A percentile compares a stretch with the other conserved stretches of the same genome.
Evolutionary conservation across 2,797 vertebrate genomes (phyloP).

Genomic region (Coranthus polyacanthus): DNA sequence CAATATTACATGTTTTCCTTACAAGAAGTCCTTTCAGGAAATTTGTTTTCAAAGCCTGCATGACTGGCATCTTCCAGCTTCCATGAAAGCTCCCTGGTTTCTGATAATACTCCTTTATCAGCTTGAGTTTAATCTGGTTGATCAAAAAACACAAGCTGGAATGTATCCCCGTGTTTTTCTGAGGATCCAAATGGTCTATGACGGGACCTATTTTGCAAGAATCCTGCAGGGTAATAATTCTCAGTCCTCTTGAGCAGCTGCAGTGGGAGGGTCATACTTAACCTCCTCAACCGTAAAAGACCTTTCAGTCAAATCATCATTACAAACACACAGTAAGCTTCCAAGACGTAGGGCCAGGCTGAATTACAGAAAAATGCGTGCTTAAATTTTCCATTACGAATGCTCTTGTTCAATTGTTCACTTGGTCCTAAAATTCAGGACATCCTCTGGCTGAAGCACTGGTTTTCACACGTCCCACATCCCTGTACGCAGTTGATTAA

Average conservation of each 20-base stretch:
- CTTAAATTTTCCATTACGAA: not conserved
- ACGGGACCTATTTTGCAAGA: conserved; percentile 47
- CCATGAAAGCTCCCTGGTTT: conserved; percentile 11
- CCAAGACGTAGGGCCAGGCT: not conserved
- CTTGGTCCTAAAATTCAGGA: not conserved
- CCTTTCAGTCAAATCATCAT: conserved; percentile 18
- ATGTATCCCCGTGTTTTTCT: conserved; percentile 45
- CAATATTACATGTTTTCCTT: too few relatives aligned
- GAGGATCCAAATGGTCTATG: conserved; percentile 48
- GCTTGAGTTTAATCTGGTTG: conserved; percentile 12
- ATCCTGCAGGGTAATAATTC: conserved; percentile 53
- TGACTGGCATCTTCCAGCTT: conserved; percentile 17
- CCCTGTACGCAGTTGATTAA: not conserved
- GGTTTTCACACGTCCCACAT: too few relatives aligned
- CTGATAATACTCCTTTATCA: conserved; percentile 44
- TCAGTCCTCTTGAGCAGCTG: conserved; percentile 36
- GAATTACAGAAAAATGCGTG: conserved; percentile 5
- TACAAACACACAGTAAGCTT: conserved; percentile 4
- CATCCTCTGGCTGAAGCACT: too few relatives aligned
- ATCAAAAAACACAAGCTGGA: conserved; percentile 47
- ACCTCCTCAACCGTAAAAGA: conserved; percentile 28
- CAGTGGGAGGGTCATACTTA: conserved; percentile 25
- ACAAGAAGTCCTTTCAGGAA: too few relatives aligned
- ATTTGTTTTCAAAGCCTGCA: too few relatives aligned
- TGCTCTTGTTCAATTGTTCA: not conserved